Evolutionary conservation across 2,113 vertebrate genomes (phyloP), one percentile per base, ranked within the genome.

Genomic region (Toxotes chatareus): DNA sequence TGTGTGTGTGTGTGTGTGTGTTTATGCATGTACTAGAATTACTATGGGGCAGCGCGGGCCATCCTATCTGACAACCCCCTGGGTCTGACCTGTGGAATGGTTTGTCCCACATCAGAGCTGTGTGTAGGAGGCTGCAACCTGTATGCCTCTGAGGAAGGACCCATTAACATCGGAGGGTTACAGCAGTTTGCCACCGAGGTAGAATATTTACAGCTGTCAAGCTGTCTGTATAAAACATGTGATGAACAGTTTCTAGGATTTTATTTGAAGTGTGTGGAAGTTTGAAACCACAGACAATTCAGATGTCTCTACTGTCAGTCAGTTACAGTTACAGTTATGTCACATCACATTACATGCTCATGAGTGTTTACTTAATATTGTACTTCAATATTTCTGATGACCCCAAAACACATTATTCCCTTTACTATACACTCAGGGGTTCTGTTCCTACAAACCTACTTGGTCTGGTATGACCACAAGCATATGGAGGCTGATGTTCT

Each of bases 161-260:
- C 98, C 11, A 98, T 99, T 85, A 99, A 99, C 91, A 99, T 99
- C 36, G 98, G 97, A 73, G 98, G 98, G 61, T 66, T 99, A 49
- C 98, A 99, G 92, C 98, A 99, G 92, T 99, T 98, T 92, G 96
- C 98, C 73, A 95, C 94, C 3, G 98, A 99, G 97, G 98, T 99
- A 95, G 11, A 92, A 17, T 5, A n/a, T 19, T n/a, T 17, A 32
- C 0, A 61, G 14, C 27, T 91, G 19, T 53, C 5, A 16, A 0
- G 6, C 7, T 47, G 32, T 71, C 51, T 49, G 3, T 4, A 14
- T 7, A 11, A 68, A 53, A 49, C 12, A 62, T 55, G n/a, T 23
- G 0, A 51, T 36, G 36, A 36, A 36, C 32, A 17, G n/a, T 27
- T 27, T 27, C 27, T 27, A 27, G 27, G 27, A 27, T 27, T 27